A percentile compares a stretch with the other conserved stretches of the same genome.
phyloP scores from a whole-genome alignment of 2,113 vertebrate genomes.

The Chionis minor region DNA sequence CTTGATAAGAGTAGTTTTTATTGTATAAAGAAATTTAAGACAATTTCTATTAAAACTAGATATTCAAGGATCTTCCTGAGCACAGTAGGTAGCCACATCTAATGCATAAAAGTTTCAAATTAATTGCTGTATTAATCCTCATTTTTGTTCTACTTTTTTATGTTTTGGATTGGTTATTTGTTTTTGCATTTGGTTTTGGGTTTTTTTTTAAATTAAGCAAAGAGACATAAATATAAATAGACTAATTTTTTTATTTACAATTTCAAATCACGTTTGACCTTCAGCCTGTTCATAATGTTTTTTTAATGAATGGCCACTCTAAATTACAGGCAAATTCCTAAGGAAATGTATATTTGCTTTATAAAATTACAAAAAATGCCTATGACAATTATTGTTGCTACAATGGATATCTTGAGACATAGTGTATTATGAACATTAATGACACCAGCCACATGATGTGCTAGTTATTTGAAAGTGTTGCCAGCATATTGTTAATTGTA shows the following conservation, averaged over 20 bases:
- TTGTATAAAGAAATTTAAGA: conserved; percentile 10
- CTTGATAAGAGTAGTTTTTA: conserved; percentile 22
- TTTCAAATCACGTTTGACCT: not conserved
- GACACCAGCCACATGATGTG: not conserved
- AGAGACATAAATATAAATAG: not conserved
- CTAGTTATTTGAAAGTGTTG: not conserved
- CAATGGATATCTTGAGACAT: not conserved
- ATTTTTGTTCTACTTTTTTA: not conserved
- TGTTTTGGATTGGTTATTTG: too few relatives aligned
- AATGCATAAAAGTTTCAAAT: conserved; percentile 44
- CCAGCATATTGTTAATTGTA: not conserved
- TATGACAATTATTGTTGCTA: not conserved
- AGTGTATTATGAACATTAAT: not conserved
- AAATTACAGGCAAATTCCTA: not conserved
- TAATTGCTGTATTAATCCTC: not conserved
- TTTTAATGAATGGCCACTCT: not conserved
- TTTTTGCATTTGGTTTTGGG: not conserved
- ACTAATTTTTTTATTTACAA: not conserved
- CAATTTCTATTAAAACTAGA: conserved; percentile 24
- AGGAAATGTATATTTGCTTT: not conserved
- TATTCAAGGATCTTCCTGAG: not conserved
- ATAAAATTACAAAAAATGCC: not conserved
- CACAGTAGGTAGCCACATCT: conserved; percentile 13
- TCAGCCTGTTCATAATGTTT: not conserved
- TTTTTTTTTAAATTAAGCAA: not conserved